Evolutionary conservation across 2,888 invertebrate species (phyloP).

Genomic region (Lathronympha strigana): DNA sequence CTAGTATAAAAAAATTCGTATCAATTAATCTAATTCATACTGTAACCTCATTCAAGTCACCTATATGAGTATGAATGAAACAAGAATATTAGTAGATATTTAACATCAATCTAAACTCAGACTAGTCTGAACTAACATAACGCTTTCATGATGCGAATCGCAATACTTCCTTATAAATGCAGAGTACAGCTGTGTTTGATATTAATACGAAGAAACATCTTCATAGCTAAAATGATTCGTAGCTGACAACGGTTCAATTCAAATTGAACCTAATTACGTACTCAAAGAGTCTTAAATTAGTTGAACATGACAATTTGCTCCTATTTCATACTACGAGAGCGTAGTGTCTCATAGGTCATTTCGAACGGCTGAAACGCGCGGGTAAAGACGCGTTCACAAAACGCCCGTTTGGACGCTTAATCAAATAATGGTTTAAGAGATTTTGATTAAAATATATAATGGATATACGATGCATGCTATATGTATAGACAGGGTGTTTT

Average conservation of each 20-base stretch:
- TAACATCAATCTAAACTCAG: constrained; percentile 12
- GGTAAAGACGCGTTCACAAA: constrained; percentile 35
- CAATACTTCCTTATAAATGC: constrained; percentile 30
- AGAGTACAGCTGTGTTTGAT: constrained; percentile 35
- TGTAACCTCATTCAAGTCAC: background rate
- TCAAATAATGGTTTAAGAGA: constrained; percentile 25
- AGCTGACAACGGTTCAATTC: background rate
- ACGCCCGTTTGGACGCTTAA: constrained; percentile 34
- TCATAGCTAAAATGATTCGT: constrained; percentile 46
- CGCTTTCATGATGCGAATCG: constrained; percentile 28
- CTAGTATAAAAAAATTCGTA: too few species aligned
- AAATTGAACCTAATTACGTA: constrained; percentile 3
- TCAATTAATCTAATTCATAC: too few species aligned
- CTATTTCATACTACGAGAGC: constrained; percentile 7
- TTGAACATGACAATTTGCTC: background rate
- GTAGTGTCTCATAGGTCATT: constrained; percentile 9
- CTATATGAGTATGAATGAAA: background rate
- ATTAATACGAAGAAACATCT: constrained; percentile 47
- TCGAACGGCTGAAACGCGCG: constrained; percentile 42
- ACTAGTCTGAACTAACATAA: constrained; percentile 33
- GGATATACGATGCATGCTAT: constrained; percentile 7
- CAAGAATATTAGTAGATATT: background rate
- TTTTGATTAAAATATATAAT: constrained; percentile 34
- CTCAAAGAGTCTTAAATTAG: background rate
- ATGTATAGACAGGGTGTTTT: background rate